Evolutionary conservation across 1,140 invertebrate genomes (phyloP).

Genomic region (Phymastichus coffea): DNA sequence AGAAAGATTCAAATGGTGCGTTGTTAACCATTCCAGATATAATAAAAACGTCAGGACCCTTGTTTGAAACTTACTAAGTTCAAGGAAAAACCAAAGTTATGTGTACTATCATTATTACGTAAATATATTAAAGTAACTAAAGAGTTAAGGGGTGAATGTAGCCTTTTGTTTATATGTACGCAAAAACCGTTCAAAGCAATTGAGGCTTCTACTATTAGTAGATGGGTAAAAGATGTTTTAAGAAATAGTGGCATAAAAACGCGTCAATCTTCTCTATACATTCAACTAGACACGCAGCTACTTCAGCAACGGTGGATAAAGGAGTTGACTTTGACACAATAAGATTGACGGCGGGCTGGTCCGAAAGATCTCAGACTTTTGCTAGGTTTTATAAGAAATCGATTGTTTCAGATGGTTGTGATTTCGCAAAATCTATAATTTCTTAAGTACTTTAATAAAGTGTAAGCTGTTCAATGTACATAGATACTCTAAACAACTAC

Average conservation of each 20-base stretch:
- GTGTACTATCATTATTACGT: slow-evolving; percentile 10
- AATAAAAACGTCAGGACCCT: slow-evolving; percentile 26
- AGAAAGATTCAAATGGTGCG: background rate
- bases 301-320: slow-evolving; percentile 8
- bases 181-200: slow-evolving; percentile 32
- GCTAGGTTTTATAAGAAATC: background rate
- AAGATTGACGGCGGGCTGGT: no score
- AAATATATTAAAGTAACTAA: slow-evolving; percentile 24
- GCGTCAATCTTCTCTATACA: slow-evolving; percentile 25
- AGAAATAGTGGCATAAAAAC: slow-evolving; percentile 21
- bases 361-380: background rate
- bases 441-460: no score
- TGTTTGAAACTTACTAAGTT: slow-evolving; percentile 18
- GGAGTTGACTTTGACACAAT: no score
- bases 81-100: slow-evolving; percentile 4
- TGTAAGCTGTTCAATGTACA: no score
- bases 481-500: no score
- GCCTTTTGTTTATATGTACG: slow-evolving; percentile 23
- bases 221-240: slow-evolving; percentile 31
- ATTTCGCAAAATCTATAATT: no score
- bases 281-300: slow-evolving; percentile 27
- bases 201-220: slow-evolving; percentile 33
- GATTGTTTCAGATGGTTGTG: background rate
- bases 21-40: slow-evolving; percentile 24
- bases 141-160: slow-evolving; percentile 5